A percentile compares a stretch with the other conserved stretches of the same genome.
Evolutionary conservation across 2,888 invertebrate species (phyloP).

Genomic region (Clistopyga incitator): DNA sequence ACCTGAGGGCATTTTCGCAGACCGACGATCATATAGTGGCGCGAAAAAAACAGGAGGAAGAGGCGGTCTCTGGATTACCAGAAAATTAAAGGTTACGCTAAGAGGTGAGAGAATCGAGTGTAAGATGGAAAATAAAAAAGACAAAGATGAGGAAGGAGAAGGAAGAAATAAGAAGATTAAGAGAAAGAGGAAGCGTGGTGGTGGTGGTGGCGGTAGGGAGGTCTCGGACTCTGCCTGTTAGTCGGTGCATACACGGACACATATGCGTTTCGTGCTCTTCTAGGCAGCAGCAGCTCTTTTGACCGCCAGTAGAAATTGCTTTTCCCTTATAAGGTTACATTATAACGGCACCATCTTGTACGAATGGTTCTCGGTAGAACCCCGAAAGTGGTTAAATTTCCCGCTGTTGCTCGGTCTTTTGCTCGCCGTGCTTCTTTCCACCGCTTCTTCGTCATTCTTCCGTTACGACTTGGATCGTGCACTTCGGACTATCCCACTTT

Average conservation of each 20-base stretch:
- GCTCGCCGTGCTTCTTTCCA: constrained; percentile 60
- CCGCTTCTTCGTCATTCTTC: not conserved
- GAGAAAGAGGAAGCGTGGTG: constrained; percentile 16
- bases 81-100: constrained; percentile 78
- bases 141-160: constrained; percentile 6
- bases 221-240: no score
- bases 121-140: constrained; percentile 1
- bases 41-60: constrained; percentile 34
- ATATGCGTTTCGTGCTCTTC: not conserved
- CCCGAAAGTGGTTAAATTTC: constrained; percentile 77
- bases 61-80: constrained; percentile 69
- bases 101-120: constrained; percentile 72
- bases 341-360: constrained; percentile 83
- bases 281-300: constrained; percentile 53
- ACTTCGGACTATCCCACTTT: constrained; percentile 24
- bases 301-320: constrained; percentile 80
- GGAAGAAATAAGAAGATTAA: not conserved
- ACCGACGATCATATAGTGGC: constrained; percentile 64
- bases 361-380: constrained; percentile 82
- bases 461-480: constrained; percentile 9
- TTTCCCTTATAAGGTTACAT: constrained; percentile 82
- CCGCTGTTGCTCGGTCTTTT: constrained; percentile 77
- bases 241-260: constrained; percentile 48
- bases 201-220: no score
- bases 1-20: constrained; percentile 53